Base-by-base conservation (phyloP, 2,797 vertebrate genomes). In the Cyclura pinguis region DNA sequence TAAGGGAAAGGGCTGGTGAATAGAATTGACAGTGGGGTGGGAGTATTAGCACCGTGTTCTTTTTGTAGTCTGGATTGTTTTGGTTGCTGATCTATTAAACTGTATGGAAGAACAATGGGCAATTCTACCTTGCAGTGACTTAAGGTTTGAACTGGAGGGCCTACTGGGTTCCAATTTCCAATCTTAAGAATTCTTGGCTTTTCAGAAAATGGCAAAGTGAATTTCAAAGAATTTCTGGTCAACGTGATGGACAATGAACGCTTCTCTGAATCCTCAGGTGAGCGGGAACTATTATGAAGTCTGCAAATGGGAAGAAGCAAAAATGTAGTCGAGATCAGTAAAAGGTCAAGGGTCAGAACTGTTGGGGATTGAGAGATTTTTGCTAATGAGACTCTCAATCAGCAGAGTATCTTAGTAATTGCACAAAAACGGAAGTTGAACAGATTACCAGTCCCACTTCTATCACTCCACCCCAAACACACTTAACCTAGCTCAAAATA, bases 171-270 rank as follows among this genome's bases (percentile, higher is more conserved):
- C 24, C 13, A 7, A 9, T 73, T 86, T 81, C 32, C 14, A 86
- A 47, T 5, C 5, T 62, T 86, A 81, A 29, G 24, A 64, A 42
- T 67, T n/a, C 6, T 77, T 67, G 12, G 13, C 47, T 91, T 93
- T 94, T 73, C 91, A 95, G 94, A 88, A 10, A 81, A 77, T 27
- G 87, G 85, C 18, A 91, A 88, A 57, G 59, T 88, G 6, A 4
- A 74, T 80, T 92, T 95, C 76, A 95, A 95, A 84, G 87, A 94
- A 38, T 93, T 57, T 50, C 81, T 94, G 80, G 62, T 1, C 6
- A 82, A 27, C 4, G n/a, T 94, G 80, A 77, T 35, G 57, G 38
- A 87, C 22, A 88, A 14, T 0, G 62, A 91, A 27, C 69, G 81
- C 74, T 93, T 90, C 84, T 80, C 35, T 78, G 84, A 92, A 93